Base-by-base conservation (phyloP, 2,888 invertebrate species). In the Xestia rhomboidea region DNA sequence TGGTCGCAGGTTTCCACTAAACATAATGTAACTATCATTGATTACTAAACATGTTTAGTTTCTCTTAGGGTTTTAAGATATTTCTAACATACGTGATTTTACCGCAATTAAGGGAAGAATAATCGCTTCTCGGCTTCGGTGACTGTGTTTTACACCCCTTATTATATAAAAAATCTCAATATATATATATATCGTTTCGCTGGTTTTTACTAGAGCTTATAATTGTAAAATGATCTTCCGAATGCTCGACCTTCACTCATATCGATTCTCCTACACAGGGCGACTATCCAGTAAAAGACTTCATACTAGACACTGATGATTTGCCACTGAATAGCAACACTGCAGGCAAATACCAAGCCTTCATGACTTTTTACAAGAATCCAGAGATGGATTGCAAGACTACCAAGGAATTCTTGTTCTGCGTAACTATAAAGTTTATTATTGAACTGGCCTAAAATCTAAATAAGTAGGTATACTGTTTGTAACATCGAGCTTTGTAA, bases 281-380 rank as follows among this genome's bases (percentile, higher is more conserved):
- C 6, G 80, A 79, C 0, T 94, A 93, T 71, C 51, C 72, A 1
- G 88, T 95, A n/a, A 74, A 88, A 5, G 86, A 94, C 34, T 87
- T 94, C 2, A 79, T 90, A 4, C 60, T 92, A 3, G 91, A 93
- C n/a, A 82, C 90, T 0, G 85, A 91, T 0, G 92, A 93, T 8
- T 30, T 95, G 0, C 93, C 93, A 0, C n/a, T 93, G 4, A 92
- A 91, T 76, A 89, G 89, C 67, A 88, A 90, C 0, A 93, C 92
- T n/a, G 89, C 79, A 0, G 95, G 93, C 3, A 77, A 86, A 0
- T 95, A 95, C 79, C 88, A 89, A 64, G 89, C 90, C 0, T 90
- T 87, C 0, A 41, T 94, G 13, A 91, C 85, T n/a, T 62, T 94
- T 4, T 92, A 87, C 81, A 69, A 88, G 7, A 91, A 90, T 27